A percentile compares a stretch with the other conserved stretches of the same genome.
These are phyloP conservation scores for Oceanodroma leucorhoa DNA, from an alignment of 2,797 vertebrate genomes.

Conservation along the genomic window DNA sequence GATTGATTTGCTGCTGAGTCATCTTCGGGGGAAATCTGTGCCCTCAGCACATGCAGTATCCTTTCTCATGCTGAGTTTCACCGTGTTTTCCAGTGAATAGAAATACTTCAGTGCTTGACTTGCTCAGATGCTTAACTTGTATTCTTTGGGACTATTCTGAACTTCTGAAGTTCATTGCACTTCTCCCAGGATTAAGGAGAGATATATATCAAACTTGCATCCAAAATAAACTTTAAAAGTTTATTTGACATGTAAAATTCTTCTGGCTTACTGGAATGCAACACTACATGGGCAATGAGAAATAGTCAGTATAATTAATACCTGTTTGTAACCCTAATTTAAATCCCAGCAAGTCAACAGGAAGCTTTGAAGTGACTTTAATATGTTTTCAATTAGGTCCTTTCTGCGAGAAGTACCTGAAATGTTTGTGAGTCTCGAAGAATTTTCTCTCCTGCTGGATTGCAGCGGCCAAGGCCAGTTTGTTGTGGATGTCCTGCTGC, in stretches of 20 bases:
- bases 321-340: not conserved
- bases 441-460: constrained; percentile 80
- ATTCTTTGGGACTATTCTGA: not conserved
- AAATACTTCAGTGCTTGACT: not conserved
- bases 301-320: not conserved
- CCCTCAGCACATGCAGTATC: not conserved
- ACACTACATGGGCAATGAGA: not conserved
- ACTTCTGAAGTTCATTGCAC: not conserved
- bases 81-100: not conserved
- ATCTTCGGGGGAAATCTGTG: not conserved
- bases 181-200: not conserved
- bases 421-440: constrained; percentile 77
- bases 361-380: not conserved
- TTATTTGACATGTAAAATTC: not conserved
- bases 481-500: constrained; percentile 85
- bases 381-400: not conserved
- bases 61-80: not conserved
- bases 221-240: not conserved
- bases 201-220: not conserved
- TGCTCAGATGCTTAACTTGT: not conserved
- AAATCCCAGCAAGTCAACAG: not conserved
- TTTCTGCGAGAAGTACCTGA: constrained; percentile 69
- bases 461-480: constrained; percentile 76
- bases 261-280: not conserved
- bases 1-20: not conserved